Percentiles rank a stretch among this genome's conserved stretches.
Conservation (phyloP, 2,113 vertebrate species). For the Bubo blakistoni region DNA sequence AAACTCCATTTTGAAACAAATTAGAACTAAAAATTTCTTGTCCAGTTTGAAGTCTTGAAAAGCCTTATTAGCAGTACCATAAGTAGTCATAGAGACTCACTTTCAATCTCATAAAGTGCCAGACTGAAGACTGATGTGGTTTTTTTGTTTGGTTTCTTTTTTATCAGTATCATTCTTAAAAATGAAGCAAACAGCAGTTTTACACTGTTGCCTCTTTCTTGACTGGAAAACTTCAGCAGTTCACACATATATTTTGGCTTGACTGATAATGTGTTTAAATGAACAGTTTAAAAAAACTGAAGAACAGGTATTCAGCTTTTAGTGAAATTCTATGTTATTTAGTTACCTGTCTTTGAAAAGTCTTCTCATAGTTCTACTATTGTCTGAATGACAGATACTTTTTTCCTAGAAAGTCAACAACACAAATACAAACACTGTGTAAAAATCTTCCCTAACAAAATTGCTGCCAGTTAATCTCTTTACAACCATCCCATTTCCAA, state of each 20-base stretch:
- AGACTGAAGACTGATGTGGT: neutral
- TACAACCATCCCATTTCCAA: neutral
- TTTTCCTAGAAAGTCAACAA: neutral
- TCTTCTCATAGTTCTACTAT: neutral
- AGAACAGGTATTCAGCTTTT: neutral
- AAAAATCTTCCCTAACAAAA: neutral
- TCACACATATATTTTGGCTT: neutral
- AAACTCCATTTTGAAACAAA: neutral
- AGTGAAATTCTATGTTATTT: neutral
- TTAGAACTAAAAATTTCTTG: neutral
- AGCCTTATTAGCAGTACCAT: neutral
- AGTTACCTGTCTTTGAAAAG: neutral
- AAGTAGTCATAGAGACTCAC: neutral
- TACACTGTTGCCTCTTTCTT: neutral
- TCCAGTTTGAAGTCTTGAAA: neutral
- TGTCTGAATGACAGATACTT: neutral
- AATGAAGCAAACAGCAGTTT: neutral
- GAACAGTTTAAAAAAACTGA: neutral
- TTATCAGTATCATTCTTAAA: neutral
- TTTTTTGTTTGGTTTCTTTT: neutral
- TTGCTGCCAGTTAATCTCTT: neutral
- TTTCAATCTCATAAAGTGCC: neutral
- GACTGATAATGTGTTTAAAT: neutral
- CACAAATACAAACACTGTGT: neutral
- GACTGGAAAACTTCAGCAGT: neutral